These are phyloP conservation scores for Mesorhabditis spiculigera DNA, from an alignment of 2,888 invertebrate genomes.

Conservation along the genomic window DNA sequence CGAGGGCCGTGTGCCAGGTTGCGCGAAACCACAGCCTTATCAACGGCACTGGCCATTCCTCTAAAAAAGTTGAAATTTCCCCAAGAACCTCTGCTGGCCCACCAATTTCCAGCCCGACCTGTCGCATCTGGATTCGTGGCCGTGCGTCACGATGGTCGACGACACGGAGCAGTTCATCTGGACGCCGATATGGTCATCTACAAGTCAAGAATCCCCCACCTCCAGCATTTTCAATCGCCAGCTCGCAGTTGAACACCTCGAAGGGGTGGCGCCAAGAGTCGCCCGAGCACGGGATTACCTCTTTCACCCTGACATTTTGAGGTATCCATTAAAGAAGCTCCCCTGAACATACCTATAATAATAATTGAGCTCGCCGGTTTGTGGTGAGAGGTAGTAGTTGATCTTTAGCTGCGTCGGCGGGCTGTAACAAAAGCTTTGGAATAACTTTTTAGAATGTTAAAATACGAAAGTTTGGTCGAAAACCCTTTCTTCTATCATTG, in stretches of 20 bases:
- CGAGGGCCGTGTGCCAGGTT: conserved; percentile 41
- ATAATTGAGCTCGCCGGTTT: conserved; percentile 18
- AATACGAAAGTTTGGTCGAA: too few relatives aligned
- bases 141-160: conserved; percentile 15
- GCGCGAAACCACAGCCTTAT: background rate
- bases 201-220: conserved; percentile 18
- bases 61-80: background rate
- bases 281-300: conserved; percentile 28
- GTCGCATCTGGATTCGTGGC: background rate
- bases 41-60: background rate
- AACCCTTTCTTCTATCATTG: too few relatives aligned
- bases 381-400: conserved; percentile 11
- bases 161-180: conserved; percentile 13
- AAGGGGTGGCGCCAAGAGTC: conserved; percentile 53
- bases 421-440: background rate
- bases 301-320: conserved; percentile 21
- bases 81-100: background rate
- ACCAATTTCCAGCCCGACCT: conserved; percentile 1
- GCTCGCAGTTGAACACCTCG: conserved; percentile 38
- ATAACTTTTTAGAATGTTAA: too few relatives aligned
- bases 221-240: conserved; percentile 34
- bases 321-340: background rate
- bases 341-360: conserved; percentile 17
- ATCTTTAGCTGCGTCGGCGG: background rate
- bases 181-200: background rate